Base-by-base conservation (phyloP, 2,113 vertebrate genomes). In the Ivindomyrus marchei region DNA sequence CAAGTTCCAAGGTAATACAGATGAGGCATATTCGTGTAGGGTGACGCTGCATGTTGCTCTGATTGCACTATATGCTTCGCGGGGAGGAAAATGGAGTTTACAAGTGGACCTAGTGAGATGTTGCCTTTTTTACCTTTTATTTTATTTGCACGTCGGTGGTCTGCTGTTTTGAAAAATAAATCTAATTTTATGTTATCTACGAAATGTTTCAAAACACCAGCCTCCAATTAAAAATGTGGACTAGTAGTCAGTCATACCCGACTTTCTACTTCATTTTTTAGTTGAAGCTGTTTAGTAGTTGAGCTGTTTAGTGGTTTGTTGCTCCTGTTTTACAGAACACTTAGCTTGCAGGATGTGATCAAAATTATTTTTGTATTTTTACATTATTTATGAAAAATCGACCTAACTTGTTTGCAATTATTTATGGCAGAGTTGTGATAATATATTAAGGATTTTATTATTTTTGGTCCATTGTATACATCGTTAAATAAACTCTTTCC, bases 311-410 rank as follows among this genome's bases (percentile, higher is more conserved):
- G 58, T 66, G 11, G 58, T 27, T 85, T 45, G 45, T 45, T 50
- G 27, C 8, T 52, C 10, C 4, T 27, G 42, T 13, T 42, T 27
- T 15, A 49, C 66, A 49, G 53, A 45, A 90, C 42, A 50, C 52
- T 42, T 42, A 74, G 56, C 27, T 88, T 80, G 70, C 47, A 11
- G 4, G 50, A 88, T 45, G 56, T 19, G 19, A 90, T 86, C 19
- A 46, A 42, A 70, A 45, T 66, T 46, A 66, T 88, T 66, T 90
- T 89, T 49, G 21, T 90, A 49, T 86, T 53, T 90, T 66, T 84
- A 88, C 53, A 77, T 31, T 70, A 77, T 90, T 86, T 50, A 83
- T 89, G 52, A 66, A 88, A 77, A 90, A 86, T 90, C 86, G 88
- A 9, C 31, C 46, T 85, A 66, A 47, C 9, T 80, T 27, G 10